Evolutionary conservation across 2,113 vertebrate species (phyloP), one percentile per base, ranked within the genome.

Genomic region (Vanacampus margaritifer): DNA sequence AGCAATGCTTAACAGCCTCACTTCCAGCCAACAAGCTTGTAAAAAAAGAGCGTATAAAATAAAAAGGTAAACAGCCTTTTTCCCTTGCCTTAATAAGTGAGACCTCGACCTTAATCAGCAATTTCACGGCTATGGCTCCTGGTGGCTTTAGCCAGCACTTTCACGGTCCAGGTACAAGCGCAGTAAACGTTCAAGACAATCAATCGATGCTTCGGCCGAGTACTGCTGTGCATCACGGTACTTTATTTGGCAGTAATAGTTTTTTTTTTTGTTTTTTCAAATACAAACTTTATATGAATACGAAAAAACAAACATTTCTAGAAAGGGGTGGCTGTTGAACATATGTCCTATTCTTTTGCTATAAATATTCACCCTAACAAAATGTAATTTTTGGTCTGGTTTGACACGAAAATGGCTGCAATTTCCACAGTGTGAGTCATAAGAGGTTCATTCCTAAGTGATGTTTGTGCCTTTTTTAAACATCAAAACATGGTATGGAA

Each of bases 1-100:
- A 89, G 83, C 87, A 84, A 84, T 83, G 59, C 73, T 84, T 70
- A 74, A 67, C 75, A 82, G 85, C 77, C 75, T 78, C 13, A 19
- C 17, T 36, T 8, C 13, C 37, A 28, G 85, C 67, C 54, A 1
- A 5, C 11, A 17, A 11, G 53, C 83, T 82, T 72, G 69, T 74
- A 72, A 81, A 83, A 35, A 32, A 32, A 71, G 70, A 64, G 69
- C 69, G 68, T 67, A 70, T 75, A 24, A 62, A 24, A 84, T 81
- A 81, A 84, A 89, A 64, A 89, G 69, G 69, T 65, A 84, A 84
- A 86, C 65, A 79, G 75, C 67, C 45, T 69, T 67, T 76, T 76
- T 23, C 26, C 26, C 7, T 36, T n/a, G 2, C 66, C 80, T 76
- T 75, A 68, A 84, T 80, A 85, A 88, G 86, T 70, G 72, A 86